Evolutionary conservation across 2,797 vertebrate genomes (phyloP).

Genomic region (Serranus cabrilla): DNA sequence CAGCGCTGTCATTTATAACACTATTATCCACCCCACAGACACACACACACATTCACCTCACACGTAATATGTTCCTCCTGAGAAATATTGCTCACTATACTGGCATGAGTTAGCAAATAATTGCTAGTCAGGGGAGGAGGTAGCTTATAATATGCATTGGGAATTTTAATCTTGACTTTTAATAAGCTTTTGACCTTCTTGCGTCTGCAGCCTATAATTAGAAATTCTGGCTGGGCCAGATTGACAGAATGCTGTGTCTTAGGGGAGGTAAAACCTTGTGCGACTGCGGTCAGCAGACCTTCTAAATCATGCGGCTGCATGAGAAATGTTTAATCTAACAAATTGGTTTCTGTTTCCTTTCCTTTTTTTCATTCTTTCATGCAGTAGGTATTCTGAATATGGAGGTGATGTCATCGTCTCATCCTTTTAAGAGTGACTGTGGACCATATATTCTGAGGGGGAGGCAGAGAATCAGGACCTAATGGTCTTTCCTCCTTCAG

Average conservation of each 20-base stretch:
- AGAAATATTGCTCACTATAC: constrained; percentile 70
- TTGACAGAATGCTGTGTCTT: constrained; percentile 86
- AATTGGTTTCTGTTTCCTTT: constrained; percentile 86
- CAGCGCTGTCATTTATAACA: constrained; percentile 37
- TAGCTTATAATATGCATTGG: constrained; percentile 81
- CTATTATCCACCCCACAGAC: constrained; percentile 20
- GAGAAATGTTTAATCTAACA: constrained; percentile 88
- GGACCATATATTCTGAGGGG: constrained; percentile 76
- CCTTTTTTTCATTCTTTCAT: constrained; percentile 75
- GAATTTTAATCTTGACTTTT: constrained; percentile 88
- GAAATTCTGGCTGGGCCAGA: constrained; percentile 86
- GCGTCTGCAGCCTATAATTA: constrained; percentile 89
- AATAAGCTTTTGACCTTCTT: constrained; percentile 90
- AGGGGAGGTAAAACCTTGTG: constrained; percentile 83
- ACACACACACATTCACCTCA: constrained; percentile 40
- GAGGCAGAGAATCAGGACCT: constrained; percentile 75
- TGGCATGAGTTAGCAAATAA: constrained; percentile 83
- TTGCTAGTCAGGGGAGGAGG: constrained; percentile 76
- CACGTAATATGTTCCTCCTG: constrained; percentile 53
- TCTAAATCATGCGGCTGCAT: constrained; percentile 85
- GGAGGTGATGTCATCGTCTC: constrained; percentile 84
- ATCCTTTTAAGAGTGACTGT: constrained; percentile 83
- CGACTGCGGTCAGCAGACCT: constrained; percentile 81
- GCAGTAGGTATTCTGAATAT: constrained; percentile 79
- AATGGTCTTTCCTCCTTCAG: constrained; percentile 74